These are phyloP conservation scores for Zingel zingel DNA, from an alignment of 2,113 vertebrate genomes.

Conservation along the genomic window DNA sequence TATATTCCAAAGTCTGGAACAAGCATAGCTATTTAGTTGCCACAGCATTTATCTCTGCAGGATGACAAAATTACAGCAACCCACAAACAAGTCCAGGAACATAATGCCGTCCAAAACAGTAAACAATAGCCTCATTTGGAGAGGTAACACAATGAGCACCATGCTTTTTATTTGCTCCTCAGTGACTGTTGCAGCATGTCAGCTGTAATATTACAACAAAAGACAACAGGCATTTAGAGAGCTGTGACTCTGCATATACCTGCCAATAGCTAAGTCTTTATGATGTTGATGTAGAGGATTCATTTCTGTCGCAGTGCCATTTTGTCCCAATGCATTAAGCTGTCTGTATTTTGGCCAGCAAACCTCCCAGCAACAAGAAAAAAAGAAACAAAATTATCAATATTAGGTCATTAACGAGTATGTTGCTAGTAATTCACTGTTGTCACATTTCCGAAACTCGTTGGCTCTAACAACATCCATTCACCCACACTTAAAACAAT, in stretches of 20 bases:
- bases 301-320: neutral
- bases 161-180: slow-evolving; percentile 32
- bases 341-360: neutral
- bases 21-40: slow-evolving; percentile 24
- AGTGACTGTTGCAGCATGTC: slow-evolving; percentile 1
- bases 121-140: slow-evolving; percentile 34
- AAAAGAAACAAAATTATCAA: neutral
- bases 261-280: slow-evolving; percentile 10
- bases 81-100: slow-evolving; percentile 20
- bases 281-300: slow-evolving; percentile 15
- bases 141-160: slow-evolving; percentile 23
- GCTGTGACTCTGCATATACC: neutral
- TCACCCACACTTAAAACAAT: slow-evolving; percentile 11
- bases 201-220: slow-evolving; percentile 24
- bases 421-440: slow-evolving; percentile 16
- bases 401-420: slow-evolving; percentile 8
- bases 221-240: slow-evolving; percentile 9
- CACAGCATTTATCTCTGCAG: slow-evolving; percentile 34
- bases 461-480: neutral
- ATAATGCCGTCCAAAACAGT: slow-evolving; percentile 27
- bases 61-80: slow-evolving; percentile 26
- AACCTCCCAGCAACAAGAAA: neutral
- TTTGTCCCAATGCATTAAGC: neutral
- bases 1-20: neutral
- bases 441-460: slow-evolving; percentile 1